phyloP scores from a whole-genome alignment of 2,113 vertebrate genomes.

The Setophaga kirtlandii region DNA sequence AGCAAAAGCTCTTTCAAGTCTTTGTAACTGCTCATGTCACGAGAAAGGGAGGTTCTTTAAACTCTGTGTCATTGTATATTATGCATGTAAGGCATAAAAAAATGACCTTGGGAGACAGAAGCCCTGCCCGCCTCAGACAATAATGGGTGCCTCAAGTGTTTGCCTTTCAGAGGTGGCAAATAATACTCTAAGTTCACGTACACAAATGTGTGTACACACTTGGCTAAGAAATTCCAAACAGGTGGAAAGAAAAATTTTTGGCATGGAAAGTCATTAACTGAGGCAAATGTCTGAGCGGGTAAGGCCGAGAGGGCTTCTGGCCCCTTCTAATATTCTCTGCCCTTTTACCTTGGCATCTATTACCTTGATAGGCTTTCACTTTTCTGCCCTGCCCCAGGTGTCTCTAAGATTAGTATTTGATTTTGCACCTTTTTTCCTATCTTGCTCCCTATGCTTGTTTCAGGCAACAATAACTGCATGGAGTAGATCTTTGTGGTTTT shows the following conservation, averaged over 20 bases:
- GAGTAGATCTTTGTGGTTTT: not conserved
- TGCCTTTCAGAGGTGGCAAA: not conserved
- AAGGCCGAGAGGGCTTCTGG: not conserved
- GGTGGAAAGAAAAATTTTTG: not conserved
- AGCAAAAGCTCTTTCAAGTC: not conserved
- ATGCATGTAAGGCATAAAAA: not conserved
- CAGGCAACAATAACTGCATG: not conserved
- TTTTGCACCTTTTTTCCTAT: not conserved
- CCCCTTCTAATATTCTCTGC: not conserved
- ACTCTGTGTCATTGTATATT: not conserved
- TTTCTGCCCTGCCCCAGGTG: not conserved
- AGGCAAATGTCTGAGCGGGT: not conserved
- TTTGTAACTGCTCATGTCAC: not conserved
- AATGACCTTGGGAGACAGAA: not conserved
- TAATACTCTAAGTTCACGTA: not conserved
- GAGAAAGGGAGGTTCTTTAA: not conserved
- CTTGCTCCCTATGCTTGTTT: not conserved
- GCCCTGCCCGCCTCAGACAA: not conserved
- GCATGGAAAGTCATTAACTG: not conserved
- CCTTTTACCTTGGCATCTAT: not conserved
- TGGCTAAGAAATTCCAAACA: not conserved
- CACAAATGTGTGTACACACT: not conserved
- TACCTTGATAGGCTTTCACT: not conserved
- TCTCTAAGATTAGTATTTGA: not conserved
- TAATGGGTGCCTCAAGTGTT: not conserved